phyloP scores from a whole-genome alignment of 2,113 vertebrate genomes.

The Cnemophilus loriae region DNA sequence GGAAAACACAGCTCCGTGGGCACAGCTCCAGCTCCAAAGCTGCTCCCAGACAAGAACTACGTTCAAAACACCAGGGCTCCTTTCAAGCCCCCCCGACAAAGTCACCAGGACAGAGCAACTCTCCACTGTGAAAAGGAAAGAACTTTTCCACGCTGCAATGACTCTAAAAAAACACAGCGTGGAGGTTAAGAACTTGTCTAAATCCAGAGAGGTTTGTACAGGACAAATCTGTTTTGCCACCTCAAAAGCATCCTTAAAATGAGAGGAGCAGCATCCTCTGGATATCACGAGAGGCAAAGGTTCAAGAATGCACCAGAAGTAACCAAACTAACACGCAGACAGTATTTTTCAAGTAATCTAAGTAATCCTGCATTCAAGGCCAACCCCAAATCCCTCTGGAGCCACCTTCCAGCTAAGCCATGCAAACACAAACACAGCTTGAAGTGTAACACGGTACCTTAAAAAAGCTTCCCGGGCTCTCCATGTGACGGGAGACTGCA shows the following conservation, averaged over 20 bases:
- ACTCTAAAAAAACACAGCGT: background rate
- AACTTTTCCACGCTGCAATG: background rate
- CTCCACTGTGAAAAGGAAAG: background rate
- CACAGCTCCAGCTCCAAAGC: constrained; percentile 34
- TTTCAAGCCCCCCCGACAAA: background rate
- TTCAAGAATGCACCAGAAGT: background rate
- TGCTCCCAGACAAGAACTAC: background rate
- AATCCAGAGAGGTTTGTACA: background rate
- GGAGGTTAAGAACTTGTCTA: background rate
- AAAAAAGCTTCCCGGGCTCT: background rate
- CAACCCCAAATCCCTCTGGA: background rate
- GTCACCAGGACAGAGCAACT: background rate
- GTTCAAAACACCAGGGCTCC: background rate
- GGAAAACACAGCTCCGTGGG: background rate
- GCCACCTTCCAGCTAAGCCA: background rate
- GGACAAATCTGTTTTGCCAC: background rate
- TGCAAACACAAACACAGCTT: background rate
- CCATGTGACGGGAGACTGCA: background rate
- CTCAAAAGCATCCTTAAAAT: background rate
- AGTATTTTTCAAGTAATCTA: background rate
- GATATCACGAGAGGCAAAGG: background rate
- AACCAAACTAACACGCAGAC: background rate
- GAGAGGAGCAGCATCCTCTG: background rate
- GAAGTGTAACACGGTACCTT: background rate
- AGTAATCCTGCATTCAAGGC: background rate